phyloP scores from a whole-genome alignment of 2,113 vertebrate species.

The Protobothrops flavoviridis region DNA sequence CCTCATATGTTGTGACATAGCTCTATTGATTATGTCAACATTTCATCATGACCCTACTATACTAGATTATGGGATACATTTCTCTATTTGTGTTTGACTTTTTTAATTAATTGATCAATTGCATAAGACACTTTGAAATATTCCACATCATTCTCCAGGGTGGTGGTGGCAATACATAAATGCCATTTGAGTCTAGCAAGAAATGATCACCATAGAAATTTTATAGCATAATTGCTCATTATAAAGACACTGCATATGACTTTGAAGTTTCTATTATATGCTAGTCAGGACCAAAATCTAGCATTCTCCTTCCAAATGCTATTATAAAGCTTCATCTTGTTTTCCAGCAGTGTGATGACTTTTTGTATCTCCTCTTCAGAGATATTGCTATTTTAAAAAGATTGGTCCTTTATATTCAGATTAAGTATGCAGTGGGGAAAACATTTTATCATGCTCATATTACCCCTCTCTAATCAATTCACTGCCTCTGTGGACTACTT shows the following conservation, averaged over 20 bases:
- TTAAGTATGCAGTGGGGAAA: background rate
- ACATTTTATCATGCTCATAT: background rate
- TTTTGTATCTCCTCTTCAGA: background rate
- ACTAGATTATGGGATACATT: background rate
- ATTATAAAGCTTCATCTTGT: background rate
- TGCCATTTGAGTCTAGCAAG: background rate
- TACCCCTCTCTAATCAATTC: background rate
- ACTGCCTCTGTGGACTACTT: background rate
- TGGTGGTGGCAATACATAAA: background rate
- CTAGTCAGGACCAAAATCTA: background rate
- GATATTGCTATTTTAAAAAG: background rate
- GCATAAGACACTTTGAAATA: background rate
- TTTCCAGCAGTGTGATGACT: background rate
- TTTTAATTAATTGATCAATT: background rate
- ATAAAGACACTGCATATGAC: background rate
- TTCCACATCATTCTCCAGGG: background rate
- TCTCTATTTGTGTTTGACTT: background rate
- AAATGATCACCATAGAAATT: background rate
- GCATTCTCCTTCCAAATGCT: background rate
- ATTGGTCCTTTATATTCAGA: background rate
- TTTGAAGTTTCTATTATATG: constrained; percentile 14
- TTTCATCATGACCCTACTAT: background rate
- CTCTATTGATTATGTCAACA: background rate
- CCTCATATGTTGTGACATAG: background rate
- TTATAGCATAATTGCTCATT: constrained; percentile 10